Evolutionary conservation across 2,797 vertebrate species (phyloP).

Genomic region (Leptodactylus fallax): DNA sequence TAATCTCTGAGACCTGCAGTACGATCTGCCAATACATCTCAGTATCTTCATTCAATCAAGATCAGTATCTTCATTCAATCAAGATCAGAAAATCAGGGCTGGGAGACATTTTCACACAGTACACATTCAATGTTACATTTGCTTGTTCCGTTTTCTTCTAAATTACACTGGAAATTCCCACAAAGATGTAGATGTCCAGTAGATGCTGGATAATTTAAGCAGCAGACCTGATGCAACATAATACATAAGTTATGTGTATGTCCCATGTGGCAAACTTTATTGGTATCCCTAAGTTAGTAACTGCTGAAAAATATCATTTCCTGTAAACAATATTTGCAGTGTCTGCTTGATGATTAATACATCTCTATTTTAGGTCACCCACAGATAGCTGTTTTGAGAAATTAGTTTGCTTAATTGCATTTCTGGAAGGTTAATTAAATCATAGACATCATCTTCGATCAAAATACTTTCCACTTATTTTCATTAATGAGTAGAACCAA

Average conservation of each 20-base stretch:
- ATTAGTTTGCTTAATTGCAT: conserved; percentile 12
- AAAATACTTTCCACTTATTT: neutral
- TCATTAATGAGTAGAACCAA: neutral
- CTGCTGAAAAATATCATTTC: neutral
- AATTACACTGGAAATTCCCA: too few species aligned
- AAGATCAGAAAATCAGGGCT: too few species aligned
- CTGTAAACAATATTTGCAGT: neutral
- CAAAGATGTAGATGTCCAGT: too few species aligned
- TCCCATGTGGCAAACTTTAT: neutral
- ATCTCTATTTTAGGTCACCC: conserved; percentile 17
- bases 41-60: too few species aligned
- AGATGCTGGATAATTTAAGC: neutral
- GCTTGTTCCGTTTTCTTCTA: too few species aligned
- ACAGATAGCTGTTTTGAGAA: neutral
- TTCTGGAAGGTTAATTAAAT: conserved; percentile 33
- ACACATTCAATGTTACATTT: too few species aligned
- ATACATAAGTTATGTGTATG: neutral
- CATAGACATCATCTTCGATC: neutral
- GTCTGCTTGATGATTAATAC: conserved; percentile 17
- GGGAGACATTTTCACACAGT: too few species aligned
- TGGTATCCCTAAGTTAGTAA: neutral
- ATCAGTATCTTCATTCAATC: too few species aligned
- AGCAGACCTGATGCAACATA: neutral
- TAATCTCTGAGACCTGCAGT: too few species aligned
- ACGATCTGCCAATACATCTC: too few species aligned